Base-by-base conservation (phyloP, 2,888 invertebrate genomes). In the Platycnemis pennipes region DNA sequence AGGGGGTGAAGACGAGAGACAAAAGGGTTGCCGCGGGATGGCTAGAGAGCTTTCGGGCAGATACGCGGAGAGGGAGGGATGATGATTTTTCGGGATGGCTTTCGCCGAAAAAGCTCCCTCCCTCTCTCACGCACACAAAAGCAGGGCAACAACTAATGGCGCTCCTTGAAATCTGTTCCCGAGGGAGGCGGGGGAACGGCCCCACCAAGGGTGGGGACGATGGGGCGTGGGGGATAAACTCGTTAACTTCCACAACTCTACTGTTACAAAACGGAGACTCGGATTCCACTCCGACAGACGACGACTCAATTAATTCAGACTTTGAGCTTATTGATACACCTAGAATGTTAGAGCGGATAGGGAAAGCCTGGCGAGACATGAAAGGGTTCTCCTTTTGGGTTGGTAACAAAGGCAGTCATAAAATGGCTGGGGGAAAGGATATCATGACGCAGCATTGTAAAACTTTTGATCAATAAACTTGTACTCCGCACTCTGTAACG, bases 191-290 rank as follows among this genome's bases (percentile, higher is more conserved):
- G 89, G 89, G 13, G 26, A n/a, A n/a, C n/a, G 63, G 44, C 44
- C 7, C 44, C 26, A 31, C 13, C 19, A 2, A 44, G 87, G 11
- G 87, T 44, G 87, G 11, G 44, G 45, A 45, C 85, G 85, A 16
- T 7, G 45, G 2, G 63, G 44, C 26, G 63, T 19, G 26, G 16
- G 4, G n/a, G 88, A 53, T 42, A 91, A 91, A 91, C 91, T 91
- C 56, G 91, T 91, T 91, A 91, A 63, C 91, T 91, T 63, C 91
- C 63, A 2, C 63, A 91, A 63, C 26, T 42, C 63, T 91, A 91
- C 53, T 22, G 91, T 91, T 91, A 63, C 91, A 63, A 77, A 63
- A 91, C 63, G 91, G 91, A 44, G 69, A 19, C 91, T 91, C 42
- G 91, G 44, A 91, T 91, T 91, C 91, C 91, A 63, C 44, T 13